Percentiles rank a stretch among this genome's conserved stretches.
Conservation (phyloP, 2,113 vertebrate species). For the Perognathus longimembris region DNA sequence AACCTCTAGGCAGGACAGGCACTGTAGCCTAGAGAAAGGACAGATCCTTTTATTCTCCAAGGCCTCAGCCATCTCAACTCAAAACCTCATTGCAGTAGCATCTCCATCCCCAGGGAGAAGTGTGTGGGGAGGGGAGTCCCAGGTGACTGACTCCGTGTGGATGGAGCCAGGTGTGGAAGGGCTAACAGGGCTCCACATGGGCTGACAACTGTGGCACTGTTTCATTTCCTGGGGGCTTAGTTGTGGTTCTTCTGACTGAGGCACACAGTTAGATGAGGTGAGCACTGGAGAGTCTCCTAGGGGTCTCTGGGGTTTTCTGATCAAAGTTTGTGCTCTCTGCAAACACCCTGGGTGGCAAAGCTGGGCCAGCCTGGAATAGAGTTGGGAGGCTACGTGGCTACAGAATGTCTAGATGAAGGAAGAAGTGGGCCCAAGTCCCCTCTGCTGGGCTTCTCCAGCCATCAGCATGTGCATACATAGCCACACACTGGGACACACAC, state of each 20-base stretch:
- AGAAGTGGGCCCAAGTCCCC: not conserved
- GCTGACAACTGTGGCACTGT: not conserved
- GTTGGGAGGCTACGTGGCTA: not conserved
- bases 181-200: fast-evolving
- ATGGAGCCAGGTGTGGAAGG: not conserved
- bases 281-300: not conserved
- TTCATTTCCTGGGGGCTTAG: not conserved
- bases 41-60: not conserved
- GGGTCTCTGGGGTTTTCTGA: not conserved
- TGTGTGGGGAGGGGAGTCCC: not conserved
- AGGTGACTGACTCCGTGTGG: not conserved
- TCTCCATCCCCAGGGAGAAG: not conserved
- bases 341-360: not conserved
- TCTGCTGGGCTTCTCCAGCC: not conserved
- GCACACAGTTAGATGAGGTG: not conserved
- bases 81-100: not conserved
- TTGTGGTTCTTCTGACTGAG: not conserved
- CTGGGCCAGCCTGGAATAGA: not conserved
- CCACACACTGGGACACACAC: not conserved
- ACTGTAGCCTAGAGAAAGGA: not conserved
- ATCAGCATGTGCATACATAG: not conserved
- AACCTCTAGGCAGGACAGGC: not conserved
- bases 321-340: not conserved
- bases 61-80: not conserved
- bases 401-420: not conserved